Conservation (phyloP, 2,113 vertebrate genomes). For the Uria lomvia region DNA sequence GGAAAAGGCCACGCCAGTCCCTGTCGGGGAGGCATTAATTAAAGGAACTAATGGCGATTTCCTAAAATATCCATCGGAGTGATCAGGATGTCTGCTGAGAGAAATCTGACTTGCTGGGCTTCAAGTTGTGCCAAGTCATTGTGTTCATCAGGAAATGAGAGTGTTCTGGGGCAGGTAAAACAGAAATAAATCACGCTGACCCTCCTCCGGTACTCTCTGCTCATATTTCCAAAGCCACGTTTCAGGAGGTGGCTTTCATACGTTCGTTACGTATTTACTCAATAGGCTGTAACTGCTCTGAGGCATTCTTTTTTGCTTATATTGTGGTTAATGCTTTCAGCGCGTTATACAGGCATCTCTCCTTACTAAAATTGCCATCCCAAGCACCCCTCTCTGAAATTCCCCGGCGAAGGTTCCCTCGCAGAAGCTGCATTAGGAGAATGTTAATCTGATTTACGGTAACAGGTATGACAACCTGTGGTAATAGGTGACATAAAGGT, state of each 20-base stretch:
- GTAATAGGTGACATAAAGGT: conserved; percentile 2
- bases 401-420: not conserved
- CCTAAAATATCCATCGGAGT: conserved; percentile 30
- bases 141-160: conserved; percentile 46
- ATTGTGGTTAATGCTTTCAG: not conserved
- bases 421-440: not conserved
- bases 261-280: not conserved
- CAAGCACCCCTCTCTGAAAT: not conserved
- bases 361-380: not conserved
- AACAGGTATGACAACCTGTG: not conserved
- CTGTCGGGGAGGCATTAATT: conserved; percentile 5
- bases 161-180: conserved; percentile 38
- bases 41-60: conserved; percentile 40
- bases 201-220: not conserved
- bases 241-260: not conserved
- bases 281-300: not conserved
- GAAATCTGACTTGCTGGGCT: conserved; percentile 38
- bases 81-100: conserved; percentile 58
- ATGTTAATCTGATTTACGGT: not conserved
- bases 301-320: not conserved
- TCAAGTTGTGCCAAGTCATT: conserved; percentile 63
- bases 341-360: not conserved
- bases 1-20: not conserved
- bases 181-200: conserved; percentile 8
- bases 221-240: not conserved